Evolutionary conservation across 2,888 invertebrate species (phyloP).

Genomic region (Andrena marginata): DNA sequence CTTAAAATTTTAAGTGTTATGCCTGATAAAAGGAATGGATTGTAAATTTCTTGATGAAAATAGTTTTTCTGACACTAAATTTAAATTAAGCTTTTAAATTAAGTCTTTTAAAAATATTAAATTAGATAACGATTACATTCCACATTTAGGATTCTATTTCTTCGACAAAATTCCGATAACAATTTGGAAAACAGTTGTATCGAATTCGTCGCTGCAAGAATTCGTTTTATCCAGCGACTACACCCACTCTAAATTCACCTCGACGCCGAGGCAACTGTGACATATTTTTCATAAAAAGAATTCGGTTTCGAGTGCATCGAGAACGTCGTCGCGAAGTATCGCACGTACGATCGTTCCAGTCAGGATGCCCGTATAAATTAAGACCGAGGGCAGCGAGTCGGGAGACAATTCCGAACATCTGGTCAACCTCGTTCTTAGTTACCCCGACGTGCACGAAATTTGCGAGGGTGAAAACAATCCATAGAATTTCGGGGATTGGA

Average conservation of each 20-base stretch:
- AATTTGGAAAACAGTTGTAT: not conserved
- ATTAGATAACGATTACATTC: not conserved
- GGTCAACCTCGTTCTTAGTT: constrained; percentile 17
- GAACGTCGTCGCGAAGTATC: not conserved
- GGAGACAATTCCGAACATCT: constrained; percentile 12
- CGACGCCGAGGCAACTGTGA: not conserved
- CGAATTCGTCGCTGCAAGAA: not conserved
- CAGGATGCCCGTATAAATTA: constrained; percentile 8
- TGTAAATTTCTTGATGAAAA: no score
- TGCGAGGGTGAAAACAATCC: not conserved
- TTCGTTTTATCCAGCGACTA: not conserved
- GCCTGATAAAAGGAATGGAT: no score
- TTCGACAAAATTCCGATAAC: not conserved
- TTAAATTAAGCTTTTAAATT: no score
- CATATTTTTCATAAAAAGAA: not conserved
- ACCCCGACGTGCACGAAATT: constrained; percentile 5
- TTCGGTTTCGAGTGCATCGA: not conserved
- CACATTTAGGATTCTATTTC: not conserved
- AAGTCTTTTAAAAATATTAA: no score
- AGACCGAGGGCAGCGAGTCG: not conserved
- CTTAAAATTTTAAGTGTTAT: no score
- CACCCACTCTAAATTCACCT: not conserved
- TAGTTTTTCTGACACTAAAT: no score
- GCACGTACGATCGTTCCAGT: not conserved
- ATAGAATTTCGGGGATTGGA: not conserved